These are phyloP conservation scores for Actinostola sp. DNA, from an alignment of 92 coral and sea anemone species.

Conservation along the genomic window DNA sequence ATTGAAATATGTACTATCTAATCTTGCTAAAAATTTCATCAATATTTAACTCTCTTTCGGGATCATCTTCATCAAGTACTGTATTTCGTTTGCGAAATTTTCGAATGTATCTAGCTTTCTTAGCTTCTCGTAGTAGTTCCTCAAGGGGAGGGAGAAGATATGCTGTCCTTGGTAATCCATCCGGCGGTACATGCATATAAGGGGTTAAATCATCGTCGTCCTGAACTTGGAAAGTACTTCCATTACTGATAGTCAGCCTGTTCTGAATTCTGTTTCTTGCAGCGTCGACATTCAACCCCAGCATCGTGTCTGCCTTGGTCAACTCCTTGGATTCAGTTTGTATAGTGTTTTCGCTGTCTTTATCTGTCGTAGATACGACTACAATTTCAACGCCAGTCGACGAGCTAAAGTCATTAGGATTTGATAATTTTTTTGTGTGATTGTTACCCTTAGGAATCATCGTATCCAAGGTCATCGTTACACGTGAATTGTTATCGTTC, in stretches of 20 bases:
- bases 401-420: background rate
- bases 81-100: constrained; percentile 65
- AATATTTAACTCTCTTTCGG: constrained; percentile 85
- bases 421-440: constrained; percentile 9
- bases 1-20: constrained; percentile 27
- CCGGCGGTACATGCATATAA: constrained; percentile 95
- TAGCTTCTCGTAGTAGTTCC: constrained; percentile 83
- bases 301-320: constrained; percentile 30
- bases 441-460: constrained; percentile 1
- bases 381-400: background rate
- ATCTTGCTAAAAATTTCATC: constrained; percentile 91
- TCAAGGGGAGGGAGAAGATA: constrained; percentile 87
- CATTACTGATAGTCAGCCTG: constrained; percentile 44
- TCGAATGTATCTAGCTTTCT: constrained; percentile 90
- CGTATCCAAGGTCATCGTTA: constrained; percentile 15
- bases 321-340: constrained; percentile 4
- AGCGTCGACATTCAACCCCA: constrained; percentile 57
- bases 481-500: constrained; percentile 8
- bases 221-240: constrained; percentile 27
- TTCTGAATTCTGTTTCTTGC: constrained; percentile 77
- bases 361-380: background rate
- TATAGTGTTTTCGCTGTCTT: background rate
- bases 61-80: constrained; percentile 73
- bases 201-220: constrained; percentile 65
- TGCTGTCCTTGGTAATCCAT: constrained; percentile 88